Base-by-base conservation (phyloP, 1,140 invertebrate species). In the Chrysopa pallens region DNA sequence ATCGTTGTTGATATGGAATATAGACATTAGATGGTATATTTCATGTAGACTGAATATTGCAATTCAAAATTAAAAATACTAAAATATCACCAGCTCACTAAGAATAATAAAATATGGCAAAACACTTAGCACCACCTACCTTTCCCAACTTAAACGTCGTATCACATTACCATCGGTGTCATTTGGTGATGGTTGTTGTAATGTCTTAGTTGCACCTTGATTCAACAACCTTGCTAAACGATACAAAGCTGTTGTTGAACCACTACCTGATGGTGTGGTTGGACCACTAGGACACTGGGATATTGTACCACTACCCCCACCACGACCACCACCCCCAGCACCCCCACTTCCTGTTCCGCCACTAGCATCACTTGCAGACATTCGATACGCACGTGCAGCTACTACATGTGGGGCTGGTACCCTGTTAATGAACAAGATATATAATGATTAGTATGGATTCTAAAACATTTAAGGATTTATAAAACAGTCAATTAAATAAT, bases 81-180 rank as follows among this genome's bases (percentile, higher is more conserved):
- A n/a, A n/a, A n/a, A n/a, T n/a, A n/a, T n/a, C 17, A 23, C 5
- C 17, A 23, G 17, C 17, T 23, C 17, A 23, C 17, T 5, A 5
- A 23, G 2, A 2, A 23, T 23, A 23, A 23, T n/a, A n/a, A n/a
- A n/a, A n/a, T n/a, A n/a, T n/a, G 17, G 17, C 17, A 23, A 2
- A 5, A 23, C 5, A 33, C 6, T 12, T 2, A 11, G 12, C 12
- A 39, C 17, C 31, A 52, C 60, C 59, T 62, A 83, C 80, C 77
- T 73, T 58, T 85, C 81, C 80, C 80, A 84, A 52, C 79, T 82
- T 40, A 84, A 70, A 46, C 82, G 65, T 45, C 81, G 62, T 13
- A 71, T 72, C 27, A 70, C 66, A 46, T 72, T 58, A 7, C 49
- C 67, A 42, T 68, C 64, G 36, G 62, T 56, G 6, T 62, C 56